phyloP scores from a whole-genome alignment of 2,797 vertebrate species.

The Melopsittacus undulatus region DNA sequence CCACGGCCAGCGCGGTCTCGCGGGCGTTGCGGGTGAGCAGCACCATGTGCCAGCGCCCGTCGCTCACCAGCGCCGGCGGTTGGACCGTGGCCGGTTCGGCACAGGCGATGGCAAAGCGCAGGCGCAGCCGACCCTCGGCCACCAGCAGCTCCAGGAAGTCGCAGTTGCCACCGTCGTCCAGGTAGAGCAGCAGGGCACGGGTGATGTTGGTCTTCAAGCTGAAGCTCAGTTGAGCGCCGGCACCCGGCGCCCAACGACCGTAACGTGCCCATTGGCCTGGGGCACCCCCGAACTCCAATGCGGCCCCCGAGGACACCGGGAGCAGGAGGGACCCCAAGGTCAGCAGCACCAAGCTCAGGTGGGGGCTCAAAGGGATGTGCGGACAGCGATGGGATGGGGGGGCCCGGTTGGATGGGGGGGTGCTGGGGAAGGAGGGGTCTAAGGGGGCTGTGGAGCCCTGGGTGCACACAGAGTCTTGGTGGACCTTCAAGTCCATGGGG shows the following conservation, averaged over 20 bases:
- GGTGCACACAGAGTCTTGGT: fast-evolving
- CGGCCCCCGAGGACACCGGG: not conserved
- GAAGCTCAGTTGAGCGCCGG: constrained; percentile 89
- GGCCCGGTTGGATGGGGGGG: fast-evolving
- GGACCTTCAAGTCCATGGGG: not conserved
- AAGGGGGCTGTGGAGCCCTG: fast-evolving
- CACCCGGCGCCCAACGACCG: constrained; percentile 86
- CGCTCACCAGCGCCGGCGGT: constrained; percentile 82
- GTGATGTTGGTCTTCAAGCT: constrained; percentile 89
- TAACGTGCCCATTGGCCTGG: constrained; percentile 96
- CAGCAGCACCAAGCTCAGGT: constrained; percentile 3
- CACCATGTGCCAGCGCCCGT: constrained; percentile 92
- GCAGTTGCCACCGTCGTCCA: constrained; percentile 94
- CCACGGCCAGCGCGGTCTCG: constrained; percentile 85
- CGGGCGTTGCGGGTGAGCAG: constrained; percentile 84
- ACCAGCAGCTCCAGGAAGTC: constrained; percentile 94
- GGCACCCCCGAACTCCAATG: constrained; percentile 89
- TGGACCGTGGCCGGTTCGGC: constrained; percentile 88
- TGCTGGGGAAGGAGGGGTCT: fast-evolving
- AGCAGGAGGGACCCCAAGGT: not conserved
- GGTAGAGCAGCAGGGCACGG: constrained; percentile 88
- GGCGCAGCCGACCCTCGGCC: constrained; percentile 84
- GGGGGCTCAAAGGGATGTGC: not conserved
- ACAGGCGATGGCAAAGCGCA: constrained; percentile 93
- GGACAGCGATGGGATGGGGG: fast-evolving